Percentiles rank a stretch among this genome's conserved stretches.
Evolutionary conservation across 2,888 invertebrate genomes (phyloP).

Genomic region (Dichetophora obliterata): DNA sequence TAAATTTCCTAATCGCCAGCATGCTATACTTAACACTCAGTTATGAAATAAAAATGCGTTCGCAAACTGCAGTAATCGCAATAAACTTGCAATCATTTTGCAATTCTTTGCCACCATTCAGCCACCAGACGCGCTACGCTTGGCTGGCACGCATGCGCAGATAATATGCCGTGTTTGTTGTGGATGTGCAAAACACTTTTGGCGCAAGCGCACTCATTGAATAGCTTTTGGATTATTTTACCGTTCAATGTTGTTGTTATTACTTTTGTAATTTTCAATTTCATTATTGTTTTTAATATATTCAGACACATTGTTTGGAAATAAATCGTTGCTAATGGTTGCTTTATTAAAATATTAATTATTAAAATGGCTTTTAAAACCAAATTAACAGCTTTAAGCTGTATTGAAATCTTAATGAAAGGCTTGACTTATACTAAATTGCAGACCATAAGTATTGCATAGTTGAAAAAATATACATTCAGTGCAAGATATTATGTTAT

Average conservation of each 20-base stretch:
- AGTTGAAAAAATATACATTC: no score
- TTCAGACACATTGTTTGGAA: not conserved
- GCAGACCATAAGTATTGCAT: no score
- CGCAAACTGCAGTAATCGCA: conserved; percentile 13
- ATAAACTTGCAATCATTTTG: conserved; percentile 12
- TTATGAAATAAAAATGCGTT: conserved; percentile 19
- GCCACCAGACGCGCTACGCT: no score
- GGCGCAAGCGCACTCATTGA: not conserved
- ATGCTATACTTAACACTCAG: not conserved
- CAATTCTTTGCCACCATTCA: not conserved
- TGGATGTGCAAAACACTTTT: not conserved
- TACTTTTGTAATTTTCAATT: not conserved
- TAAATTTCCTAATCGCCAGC: not conserved
- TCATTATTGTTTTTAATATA: not conserved
- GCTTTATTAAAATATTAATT: no score
- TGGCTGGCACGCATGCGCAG: not conserved
- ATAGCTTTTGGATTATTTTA: not conserved
- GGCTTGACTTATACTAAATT: no score
- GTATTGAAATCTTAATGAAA: no score
- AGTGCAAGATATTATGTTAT: no score
- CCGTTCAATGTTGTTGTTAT: not conserved
- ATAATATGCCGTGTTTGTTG: not conserved
- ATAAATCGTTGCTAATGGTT: not conserved
- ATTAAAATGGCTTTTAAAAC: no score
- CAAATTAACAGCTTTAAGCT: no score